Evolutionary conservation across 2,113 vertebrate species (phyloP).

Genomic region (Boulengeromyrus knoepffleri): DNA sequence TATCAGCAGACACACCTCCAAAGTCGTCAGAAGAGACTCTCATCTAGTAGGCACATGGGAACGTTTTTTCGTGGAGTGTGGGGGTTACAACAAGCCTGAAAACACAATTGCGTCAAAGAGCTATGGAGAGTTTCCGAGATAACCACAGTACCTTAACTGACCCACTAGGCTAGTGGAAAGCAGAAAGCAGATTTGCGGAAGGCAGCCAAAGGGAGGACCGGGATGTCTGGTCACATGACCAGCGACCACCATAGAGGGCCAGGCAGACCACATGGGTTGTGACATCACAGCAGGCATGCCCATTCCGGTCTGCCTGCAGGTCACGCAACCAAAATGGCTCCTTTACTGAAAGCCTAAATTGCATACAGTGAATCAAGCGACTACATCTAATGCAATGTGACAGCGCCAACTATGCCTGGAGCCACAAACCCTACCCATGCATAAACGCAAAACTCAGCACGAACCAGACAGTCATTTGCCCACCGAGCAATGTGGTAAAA

Average conservation of each 20-base stretch:
- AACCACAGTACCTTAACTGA: neutral
- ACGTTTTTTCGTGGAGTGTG: neutral
- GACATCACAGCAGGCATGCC: neutral
- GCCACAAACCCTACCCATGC: neutral
- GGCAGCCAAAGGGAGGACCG: neutral
- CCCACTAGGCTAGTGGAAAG: neutral
- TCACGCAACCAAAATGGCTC: neutral
- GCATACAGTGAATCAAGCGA: neutral
- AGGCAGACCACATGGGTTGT: neutral
- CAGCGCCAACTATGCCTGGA: neutral
- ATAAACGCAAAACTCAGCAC: neutral
- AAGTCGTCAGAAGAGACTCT: constrained; percentile 23
- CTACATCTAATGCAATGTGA: neutral
- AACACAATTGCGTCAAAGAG: constrained; percentile 4
- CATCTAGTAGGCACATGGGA: constrained; percentile 19
- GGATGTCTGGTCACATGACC: neutral
- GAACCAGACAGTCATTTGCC: neutral
- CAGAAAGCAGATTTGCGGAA: neutral
- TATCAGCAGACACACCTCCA: constrained; percentile 16
- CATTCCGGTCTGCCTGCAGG: neutral
- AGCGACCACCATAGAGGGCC: neutral
- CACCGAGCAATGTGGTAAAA: neutral
- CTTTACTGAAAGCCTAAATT: neutral
- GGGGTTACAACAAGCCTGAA: neutral
- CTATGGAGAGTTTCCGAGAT: neutral